Percentiles rank a stretch among this genome's conserved stretches.
Conservation (phyloP, 2,113 vertebrate genomes). For the Gymnogyps californianus region DNA sequence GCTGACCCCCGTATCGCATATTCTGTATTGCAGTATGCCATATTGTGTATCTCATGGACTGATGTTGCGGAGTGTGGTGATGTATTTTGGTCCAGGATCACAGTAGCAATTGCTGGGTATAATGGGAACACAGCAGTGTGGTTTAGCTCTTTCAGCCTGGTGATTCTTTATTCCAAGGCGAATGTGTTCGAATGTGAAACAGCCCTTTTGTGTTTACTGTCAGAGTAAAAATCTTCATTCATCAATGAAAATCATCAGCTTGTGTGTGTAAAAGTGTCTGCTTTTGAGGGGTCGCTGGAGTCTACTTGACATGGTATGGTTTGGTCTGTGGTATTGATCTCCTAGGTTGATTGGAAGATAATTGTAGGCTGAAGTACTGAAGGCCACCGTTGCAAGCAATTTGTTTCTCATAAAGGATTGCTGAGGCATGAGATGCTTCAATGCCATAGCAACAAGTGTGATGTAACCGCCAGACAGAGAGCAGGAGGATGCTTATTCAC, state of each 20-base stretch:
- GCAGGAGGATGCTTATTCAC: constrained; percentile 42
- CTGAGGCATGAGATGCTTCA: constrained; percentile 34
- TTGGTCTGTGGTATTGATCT: constrained; percentile 47
- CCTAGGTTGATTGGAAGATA: constrained; percentile 30
- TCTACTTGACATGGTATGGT: constrained; percentile 15
- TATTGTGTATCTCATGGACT: neutral
- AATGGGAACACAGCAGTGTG: neutral
- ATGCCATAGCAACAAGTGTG: constrained; percentile 58
- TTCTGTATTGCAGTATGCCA: neutral
- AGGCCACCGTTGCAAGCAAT: constrained; percentile 26
- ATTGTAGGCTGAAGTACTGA: constrained; percentile 53
- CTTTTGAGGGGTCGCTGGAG: neutral
- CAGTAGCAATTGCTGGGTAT: neutral
- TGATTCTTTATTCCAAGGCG: constrained; percentile 22
- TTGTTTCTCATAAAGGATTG: constrained; percentile 55
- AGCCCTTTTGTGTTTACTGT: neutral
- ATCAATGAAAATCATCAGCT: neutral
- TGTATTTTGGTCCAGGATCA: neutral
- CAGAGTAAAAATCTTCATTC: neutral
- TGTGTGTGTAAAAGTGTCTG: neutral
- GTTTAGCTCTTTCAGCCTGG: neutral
- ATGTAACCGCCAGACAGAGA: constrained; percentile 15
- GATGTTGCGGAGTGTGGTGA: neutral
- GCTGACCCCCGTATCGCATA: neutral
- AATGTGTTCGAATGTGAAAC: too few species aligned